Percentiles rank a stretch among this genome's conserved stretches.
These are phyloP conservation scores for Chrysochloris asiatica DNA, from an alignment of 2,113 vertebrate species.

Conservation along the genomic window DNA sequence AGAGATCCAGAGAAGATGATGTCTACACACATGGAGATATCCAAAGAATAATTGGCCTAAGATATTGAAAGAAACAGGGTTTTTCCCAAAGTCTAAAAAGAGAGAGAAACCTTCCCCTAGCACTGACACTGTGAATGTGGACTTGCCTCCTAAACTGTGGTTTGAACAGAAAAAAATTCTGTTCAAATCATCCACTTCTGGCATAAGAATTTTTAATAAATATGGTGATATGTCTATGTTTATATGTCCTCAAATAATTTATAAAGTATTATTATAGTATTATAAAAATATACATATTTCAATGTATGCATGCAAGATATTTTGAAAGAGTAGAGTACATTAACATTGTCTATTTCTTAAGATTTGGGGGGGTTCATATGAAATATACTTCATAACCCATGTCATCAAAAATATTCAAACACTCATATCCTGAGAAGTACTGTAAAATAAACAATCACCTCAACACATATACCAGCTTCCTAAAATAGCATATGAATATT, in stretches of 20 bases:
- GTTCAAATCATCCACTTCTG: too few species aligned
- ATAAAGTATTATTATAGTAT: not conserved
- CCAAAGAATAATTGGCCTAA: too few species aligned
- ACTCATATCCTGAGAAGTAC: not conserved
- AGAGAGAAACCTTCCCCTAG: too few species aligned
- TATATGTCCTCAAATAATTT: not conserved
- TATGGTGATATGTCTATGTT: conserved; percentile 13
- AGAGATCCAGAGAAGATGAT: too few species aligned
- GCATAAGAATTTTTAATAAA: conserved; percentile 11
- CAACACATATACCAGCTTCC: not conserved
- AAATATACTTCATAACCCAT: not conserved
- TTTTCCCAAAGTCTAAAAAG: too few species aligned
- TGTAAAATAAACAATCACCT: not conserved
- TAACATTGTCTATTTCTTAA: not conserved
- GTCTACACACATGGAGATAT: too few species aligned
- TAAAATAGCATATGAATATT: not conserved
- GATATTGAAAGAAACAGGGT: too few species aligned
- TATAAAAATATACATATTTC: not conserved
- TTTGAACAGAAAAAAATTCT: too few species aligned
- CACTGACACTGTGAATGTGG: too few species aligned
- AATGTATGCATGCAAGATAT: not conserved
- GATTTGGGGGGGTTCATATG: not conserved
- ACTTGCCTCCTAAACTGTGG: too few species aligned
- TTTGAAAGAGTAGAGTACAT: not conserved
- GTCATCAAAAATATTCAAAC: conserved; percentile 10